Conservation (phyloP, 1,140 invertebrate genomes). For the Oryzaephilus surinamensis region DNA sequence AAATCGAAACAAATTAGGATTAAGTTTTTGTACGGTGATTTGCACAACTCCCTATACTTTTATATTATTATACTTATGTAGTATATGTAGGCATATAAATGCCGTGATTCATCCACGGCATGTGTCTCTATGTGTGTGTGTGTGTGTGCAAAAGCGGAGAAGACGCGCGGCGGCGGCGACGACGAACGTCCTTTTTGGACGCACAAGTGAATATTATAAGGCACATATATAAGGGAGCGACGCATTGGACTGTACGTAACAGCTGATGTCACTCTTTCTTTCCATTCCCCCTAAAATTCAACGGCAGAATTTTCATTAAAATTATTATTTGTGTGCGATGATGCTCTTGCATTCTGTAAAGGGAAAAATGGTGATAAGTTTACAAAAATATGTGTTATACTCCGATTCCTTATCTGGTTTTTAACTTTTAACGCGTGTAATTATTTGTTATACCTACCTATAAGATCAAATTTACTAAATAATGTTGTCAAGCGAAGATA, state of each 20-base stretch:
- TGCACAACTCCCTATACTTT: conserved; percentile 29
- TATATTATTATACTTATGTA: no score
- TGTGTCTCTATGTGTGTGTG: conserved; percentile 3
- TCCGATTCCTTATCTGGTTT: no score
- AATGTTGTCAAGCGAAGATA: no score
- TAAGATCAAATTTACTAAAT: no score
- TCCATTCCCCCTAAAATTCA: conserved; percentile 30
- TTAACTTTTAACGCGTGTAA: no score
- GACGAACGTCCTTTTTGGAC: conserved; percentile 24
- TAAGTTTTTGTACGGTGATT: conserved; percentile 29
- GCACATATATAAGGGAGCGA: conserved; percentile 29
- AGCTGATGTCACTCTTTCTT: conserved; percentile 38
- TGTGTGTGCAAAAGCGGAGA: conserved; percentile 2
- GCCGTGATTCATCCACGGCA: conserved; percentile 8
- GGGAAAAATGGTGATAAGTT: conserved; percentile 7
- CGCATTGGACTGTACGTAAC: conserved; percentile 36
- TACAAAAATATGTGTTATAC: no score
- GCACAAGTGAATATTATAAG: no score
- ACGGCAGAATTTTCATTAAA: conserved; percentile 36
- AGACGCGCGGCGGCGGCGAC: conserved; percentile 15
- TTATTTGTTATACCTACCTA: no score
- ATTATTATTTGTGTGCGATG: no score
- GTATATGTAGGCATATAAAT: no score
- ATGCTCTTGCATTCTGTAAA: conserved; percentile 20
- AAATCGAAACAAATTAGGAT: conserved; percentile 32